Evolutionary conservation across 1,140 invertebrate species (phyloP), one percentile per base, ranked within the genome.

Genomic region (Tetramorium simillimum): DNA sequence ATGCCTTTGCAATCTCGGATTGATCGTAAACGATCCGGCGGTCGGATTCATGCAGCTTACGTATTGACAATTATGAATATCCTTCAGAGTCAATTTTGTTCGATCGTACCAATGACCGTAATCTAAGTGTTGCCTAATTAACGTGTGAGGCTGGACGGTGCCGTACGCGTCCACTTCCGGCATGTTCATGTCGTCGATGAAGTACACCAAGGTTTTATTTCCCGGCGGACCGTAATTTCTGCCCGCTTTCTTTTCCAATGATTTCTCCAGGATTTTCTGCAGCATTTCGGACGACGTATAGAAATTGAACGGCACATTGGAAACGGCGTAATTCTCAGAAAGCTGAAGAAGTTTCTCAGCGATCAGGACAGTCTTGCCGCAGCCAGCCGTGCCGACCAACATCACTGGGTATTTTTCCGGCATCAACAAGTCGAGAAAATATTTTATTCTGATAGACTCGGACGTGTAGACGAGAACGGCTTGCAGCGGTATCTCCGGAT

Each of bases 101-200:
- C 99, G 95, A 93, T 99, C 99, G 88, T 98, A 98, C 99, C 99
- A 99, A 94, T 99, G 99, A 70, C 97, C 97, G 92, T 99, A 99
- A 94, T 99, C 99, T 89, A 99, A 95, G 95, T 99, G 98, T 93
- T 99, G 99, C 28, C 99, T 96, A 73, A 99, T 99, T 9, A 99
- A 95, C 0, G 99, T 99, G 93, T 99, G 99, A 0, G 99, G 98
- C 95, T 99, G 98, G 0, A 99, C 99, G 0, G 99, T 99, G 16
- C 98, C 99, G 92, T 99, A 99, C 65, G 96, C 94, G 95, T 99
- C 99, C 10, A 98, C 98, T 96, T 99, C 98, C 18, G 99, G 99
- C 99, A 99, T 99, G 93, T 99, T 99, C 97, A 99, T 98, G 92
- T 99, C 99, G 93, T 99, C 99, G 84, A 99, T 97, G 94, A 99